Percentiles rank a stretch among this genome's conserved stretches.
Evolutionary conservation across 2,888 invertebrate species (phyloP).

Genomic region (Nudaria mundana): DNA sequence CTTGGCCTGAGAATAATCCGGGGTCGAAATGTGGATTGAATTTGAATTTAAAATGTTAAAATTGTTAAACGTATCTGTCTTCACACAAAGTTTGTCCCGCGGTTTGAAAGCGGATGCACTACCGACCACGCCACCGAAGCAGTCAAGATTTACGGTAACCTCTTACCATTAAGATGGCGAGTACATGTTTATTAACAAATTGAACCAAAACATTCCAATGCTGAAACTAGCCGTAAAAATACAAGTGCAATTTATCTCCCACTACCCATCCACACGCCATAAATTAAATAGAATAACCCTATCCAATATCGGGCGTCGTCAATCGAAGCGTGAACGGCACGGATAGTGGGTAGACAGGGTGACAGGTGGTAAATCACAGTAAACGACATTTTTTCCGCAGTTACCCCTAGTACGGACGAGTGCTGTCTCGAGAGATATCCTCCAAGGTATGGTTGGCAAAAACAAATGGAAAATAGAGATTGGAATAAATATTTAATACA

Average conservation of each 20-base stretch:
- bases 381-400: constrained; percentile 72
- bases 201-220: too few species aligned
- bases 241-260: constrained; percentile 10
- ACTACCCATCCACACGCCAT: constrained; percentile 19
- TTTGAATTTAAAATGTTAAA: too few species aligned
- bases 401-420: constrained; percentile 56
- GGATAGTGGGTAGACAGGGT: constrained; percentile 23
- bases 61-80: too few species aligned
- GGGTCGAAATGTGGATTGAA: too few species aligned
- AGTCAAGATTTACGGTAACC: too few species aligned
- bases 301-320: constrained; percentile 30
- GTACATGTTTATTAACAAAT: too few species aligned
- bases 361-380: constrained; percentile 69
- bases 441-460: constrained; percentile 45
- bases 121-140: too few species aligned
- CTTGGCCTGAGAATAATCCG: too few species aligned
- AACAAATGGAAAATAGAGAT: neutral
- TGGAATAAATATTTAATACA: too few species aligned
- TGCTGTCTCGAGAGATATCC: constrained; percentile 73
- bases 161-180: too few species aligned
- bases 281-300: constrained; percentile 30
- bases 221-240: neutral
- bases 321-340: constrained; percentile 33
- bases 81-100: too few species aligned
- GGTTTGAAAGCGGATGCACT: too few species aligned